Evolutionary conservation across 2,797 vertebrate genomes (phyloP).

Genomic region (Acipenser transmontanus): DNA sequence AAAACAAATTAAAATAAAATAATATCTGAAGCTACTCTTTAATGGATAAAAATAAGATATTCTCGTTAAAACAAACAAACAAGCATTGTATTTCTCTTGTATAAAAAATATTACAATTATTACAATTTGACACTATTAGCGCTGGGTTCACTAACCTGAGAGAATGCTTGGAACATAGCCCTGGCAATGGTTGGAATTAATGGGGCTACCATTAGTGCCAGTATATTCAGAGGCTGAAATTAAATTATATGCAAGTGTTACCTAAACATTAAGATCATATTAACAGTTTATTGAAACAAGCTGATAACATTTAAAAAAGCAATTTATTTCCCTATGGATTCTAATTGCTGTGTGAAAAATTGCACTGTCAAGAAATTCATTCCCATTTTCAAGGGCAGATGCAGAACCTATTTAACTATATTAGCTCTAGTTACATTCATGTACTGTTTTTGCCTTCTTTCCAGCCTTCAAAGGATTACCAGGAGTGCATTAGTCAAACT

Average conservation of each 20-base stretch:
- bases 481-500: no score
- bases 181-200: not conserved
- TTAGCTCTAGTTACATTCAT: slow-evolving; percentile 15
- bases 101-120: no score
- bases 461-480: no score
- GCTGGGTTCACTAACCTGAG: no score
- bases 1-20: no score
- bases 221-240: slow-evolving; percentile 52
- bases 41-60: no score
- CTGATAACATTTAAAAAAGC: slow-evolving; percentile 30
- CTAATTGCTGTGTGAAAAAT: slow-evolving; percentile 11
- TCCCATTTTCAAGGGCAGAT: slow-evolving; percentile 3
- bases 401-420: slow-evolving; percentile 18
- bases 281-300: slow-evolving; percentile 18
- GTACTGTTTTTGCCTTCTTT: not conserved
- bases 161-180: no score
- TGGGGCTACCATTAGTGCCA: slow-evolving; percentile 2
- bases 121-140: no score
- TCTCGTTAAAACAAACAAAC: no score
- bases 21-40: no score
- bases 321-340: slow-evolving; percentile 5
- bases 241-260: slow-evolving; percentile 8
- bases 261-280: slow-evolving; percentile 6
- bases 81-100: no score
- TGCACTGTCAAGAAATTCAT: slow-evolving; percentile 4